phyloP scores from a whole-genome alignment of 2,888 invertebrate species.

The Aporophyla nigra region DNA sequence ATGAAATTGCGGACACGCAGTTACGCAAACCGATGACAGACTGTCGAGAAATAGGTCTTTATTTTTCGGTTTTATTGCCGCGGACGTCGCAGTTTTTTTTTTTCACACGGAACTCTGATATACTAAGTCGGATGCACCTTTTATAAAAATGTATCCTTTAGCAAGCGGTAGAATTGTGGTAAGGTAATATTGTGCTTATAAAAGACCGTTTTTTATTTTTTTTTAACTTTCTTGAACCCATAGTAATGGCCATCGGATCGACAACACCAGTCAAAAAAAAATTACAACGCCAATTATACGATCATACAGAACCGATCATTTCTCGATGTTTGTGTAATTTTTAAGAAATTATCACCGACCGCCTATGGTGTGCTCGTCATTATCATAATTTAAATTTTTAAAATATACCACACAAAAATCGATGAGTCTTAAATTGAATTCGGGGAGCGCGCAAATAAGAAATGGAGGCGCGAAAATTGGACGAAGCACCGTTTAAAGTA shows the following conservation, averaged over 20 bases:
- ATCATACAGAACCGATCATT: conserved; percentile 78
- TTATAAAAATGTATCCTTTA: background rate
- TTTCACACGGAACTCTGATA: background rate
- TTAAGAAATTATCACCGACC: conserved; percentile 82
- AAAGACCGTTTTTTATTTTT: background rate
- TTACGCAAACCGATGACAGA: conserved; percentile 61
- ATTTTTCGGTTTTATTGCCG: conserved; percentile 19
- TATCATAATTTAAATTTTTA: conserved; percentile 85
- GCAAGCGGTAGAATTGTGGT: background rate
- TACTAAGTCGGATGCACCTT: background rate
- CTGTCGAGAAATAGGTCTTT: conserved; percentile 38
- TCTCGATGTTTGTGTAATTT: conserved; percentile 82
- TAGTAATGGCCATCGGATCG: conserved; percentile 40
- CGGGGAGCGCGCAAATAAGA: conserved; percentile 88
- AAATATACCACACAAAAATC: conserved; percentile 82
- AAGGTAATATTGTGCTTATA: background rate
- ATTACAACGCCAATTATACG: conserved; percentile 82
- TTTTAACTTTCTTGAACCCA: conserved; percentile 10
- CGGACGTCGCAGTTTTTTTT: conserved; percentile 10
- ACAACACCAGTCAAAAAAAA: conserved; percentile 57
- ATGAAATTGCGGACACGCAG: conserved; percentile 67
- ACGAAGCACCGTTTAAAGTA: conserved; percentile 86
- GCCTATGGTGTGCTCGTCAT: conserved; percentile 82
- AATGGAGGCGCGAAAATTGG: conserved; percentile 88
- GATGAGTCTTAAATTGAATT: conserved; percentile 90